Evolutionary conservation across 2,888 invertebrate species (phyloP), one percentile per base, ranked within the genome.

Genomic region (Lasiommata megera): DNA sequence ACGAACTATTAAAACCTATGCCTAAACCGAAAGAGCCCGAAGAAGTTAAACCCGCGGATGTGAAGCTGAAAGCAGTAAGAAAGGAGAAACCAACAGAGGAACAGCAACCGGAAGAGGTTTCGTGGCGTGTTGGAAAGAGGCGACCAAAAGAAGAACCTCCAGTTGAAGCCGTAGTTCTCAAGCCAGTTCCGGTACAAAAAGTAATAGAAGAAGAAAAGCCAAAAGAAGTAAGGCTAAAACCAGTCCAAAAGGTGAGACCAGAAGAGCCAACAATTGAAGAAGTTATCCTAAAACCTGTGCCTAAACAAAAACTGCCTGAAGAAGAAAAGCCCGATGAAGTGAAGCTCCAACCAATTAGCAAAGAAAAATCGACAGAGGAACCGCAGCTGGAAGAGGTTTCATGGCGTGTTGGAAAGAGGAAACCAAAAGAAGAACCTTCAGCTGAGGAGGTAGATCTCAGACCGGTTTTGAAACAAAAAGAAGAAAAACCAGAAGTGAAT

Each of bases 141-240:
- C 73, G 69, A 52, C 67, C 65, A 1, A 52, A 66, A 7, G 71
- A 72, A 55, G 53, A 43, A 41, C 79, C 77, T 72, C 77, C 68
- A 68, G 50, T 34, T 80, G 92, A 92, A 72, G 84, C 90, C 62
- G 81, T 92, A 0, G 72, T 74, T 17, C 72, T 92, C 0, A 92
- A 92, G 61, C 92, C 82, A 68, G 47, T 47, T 63, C 78, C 63
- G 64, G 89, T 68, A 38, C 69, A 72, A 64, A 80, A 68, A 76
- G 52, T 11, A 9, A 70, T 68, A 16, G 73, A 70, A 54, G 73
- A 72, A 70, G 74, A 62, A 67, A 79, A 64, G 65, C 76, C 80
- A 62, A 76, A 81, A 61, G 81, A 92, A 0, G 72, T 74, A n/a
- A 92, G 40, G 1, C 46, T 54, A 1, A 53, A 57, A n/a, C 53